Conservation (phyloP, 2,113 vertebrate species). For the Bostrychus sinensis region DNA sequence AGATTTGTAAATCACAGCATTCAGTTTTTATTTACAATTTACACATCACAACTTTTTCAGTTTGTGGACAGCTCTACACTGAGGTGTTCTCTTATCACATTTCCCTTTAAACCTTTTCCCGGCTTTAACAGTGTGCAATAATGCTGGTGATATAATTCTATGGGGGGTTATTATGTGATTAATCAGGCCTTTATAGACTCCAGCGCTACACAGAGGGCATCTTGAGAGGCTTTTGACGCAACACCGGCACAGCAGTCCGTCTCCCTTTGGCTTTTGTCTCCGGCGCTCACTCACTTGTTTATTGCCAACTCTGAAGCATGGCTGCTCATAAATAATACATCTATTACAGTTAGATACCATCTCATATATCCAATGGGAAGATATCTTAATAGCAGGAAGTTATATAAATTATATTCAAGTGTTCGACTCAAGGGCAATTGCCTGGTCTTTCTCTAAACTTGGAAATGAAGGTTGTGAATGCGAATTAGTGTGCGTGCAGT, state of each 20-base stretch:
- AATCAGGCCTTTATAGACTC: conserved; percentile 57
- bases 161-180: conserved; percentile 54
- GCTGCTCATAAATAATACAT: conserved; percentile 54
- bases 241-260: conserved; percentile 20
- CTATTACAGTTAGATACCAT: conserved; percentile 39
- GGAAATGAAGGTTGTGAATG: conserved; percentile 24
- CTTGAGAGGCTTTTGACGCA: conserved; percentile 11
- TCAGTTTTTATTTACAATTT: background rate
- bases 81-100: conserved; percentile 1
- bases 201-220: conserved; percentile 28
- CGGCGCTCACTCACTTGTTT: conserved; percentile 50
- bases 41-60: too few relatives aligned
- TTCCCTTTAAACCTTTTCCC: conserved; percentile 6
- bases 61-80: background rate
- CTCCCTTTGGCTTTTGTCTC: conserved; percentile 47
- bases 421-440: conserved; percentile 53
- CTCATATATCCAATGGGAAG: conserved; percentile 38
- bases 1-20: too few relatives aligned
- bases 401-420: conserved; percentile 50
- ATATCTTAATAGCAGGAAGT: conserved; percentile 51
- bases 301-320: conserved; percentile 52
- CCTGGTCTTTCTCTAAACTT: conserved; percentile 39
- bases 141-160: conserved; percentile 42
- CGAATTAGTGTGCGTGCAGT: background rate
- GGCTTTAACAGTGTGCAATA: conserved; percentile 40